Percentiles rank a stretch among this genome's conserved stretches.
These are phyloP conservation scores for Synanthedon myopaeformis DNA, from an alignment of 2,888 invertebrate species.

Conservation along the genomic window DNA sequence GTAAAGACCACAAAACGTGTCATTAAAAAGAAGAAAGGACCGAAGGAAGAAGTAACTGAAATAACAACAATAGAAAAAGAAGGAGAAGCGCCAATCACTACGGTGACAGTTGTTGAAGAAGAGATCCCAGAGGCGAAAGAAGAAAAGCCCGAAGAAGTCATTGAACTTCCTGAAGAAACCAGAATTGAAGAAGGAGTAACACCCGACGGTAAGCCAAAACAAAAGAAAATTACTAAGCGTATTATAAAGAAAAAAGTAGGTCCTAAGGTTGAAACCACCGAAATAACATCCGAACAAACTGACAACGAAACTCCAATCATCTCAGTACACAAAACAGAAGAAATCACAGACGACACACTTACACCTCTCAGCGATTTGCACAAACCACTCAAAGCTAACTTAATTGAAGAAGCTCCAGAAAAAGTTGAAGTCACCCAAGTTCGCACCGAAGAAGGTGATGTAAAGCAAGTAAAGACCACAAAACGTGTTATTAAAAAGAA, in stretches of 20 bases:
- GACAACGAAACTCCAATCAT: slow-evolving; percentile 21
- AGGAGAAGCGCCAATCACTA: slow-evolving; percentile 33
- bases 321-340: slow-evolving; percentile 3
- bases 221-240: slow-evolving; percentile 35
- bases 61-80: slow-evolving; percentile 52
- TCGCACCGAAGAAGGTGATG: slow-evolving; percentile 22
- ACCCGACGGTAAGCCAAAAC: slow-evolving; percentile 20
- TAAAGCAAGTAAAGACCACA: slow-evolving; percentile 24
- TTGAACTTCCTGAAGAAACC: slow-evolving; percentile 35
- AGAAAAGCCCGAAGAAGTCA: slow-evolving; percentile 13
- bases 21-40: slow-evolving; percentile 49
- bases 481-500: slow-evolving; percentile 26
- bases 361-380: slow-evolving; percentile 20
- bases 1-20: slow-evolving; percentile 13
- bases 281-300: slow-evolving; percentile 22
- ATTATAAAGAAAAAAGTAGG: slow-evolving; percentile 42
- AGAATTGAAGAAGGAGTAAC: slow-evolving; percentile 20
- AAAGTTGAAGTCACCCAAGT: slow-evolving; percentile 36
- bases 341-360: slow-evolving; percentile 21
- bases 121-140: slow-evolving; percentile 33
- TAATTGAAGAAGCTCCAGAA: slow-evolving; percentile 25
- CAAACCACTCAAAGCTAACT: slow-evolving; percentile 15
- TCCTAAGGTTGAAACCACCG: slow-evolving; percentile 19
- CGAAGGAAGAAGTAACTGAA: slow-evolving; percentile 52
- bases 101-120: slow-evolving; percentile 28